These are phyloP conservation scores for Amphiprion clarkii DNA, from an alignment of 2,797 vertebrate species.

Conservation along the genomic window DNA sequence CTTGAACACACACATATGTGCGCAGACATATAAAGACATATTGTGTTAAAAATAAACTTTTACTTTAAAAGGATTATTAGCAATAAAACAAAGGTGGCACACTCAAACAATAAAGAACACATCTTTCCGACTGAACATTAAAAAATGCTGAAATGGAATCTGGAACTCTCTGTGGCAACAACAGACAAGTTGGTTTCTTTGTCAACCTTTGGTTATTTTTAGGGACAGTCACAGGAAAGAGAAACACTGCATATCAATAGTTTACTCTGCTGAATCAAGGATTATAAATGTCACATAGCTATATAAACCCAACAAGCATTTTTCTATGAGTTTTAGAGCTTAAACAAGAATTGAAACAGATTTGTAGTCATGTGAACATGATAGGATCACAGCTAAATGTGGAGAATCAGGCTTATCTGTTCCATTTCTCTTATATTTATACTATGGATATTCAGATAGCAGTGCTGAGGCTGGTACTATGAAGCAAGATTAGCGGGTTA, in stretches of 20 bases:
- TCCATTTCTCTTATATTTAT: not conserved
- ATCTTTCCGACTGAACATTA: conserved; percentile 6
- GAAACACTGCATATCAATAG: conserved; percentile 23
- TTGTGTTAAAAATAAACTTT: not conserved
- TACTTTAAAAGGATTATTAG: no score
- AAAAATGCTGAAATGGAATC: not conserved
- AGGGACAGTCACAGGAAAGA: conserved; percentile 10
- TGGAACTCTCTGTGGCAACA: no score
- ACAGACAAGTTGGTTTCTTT: no score
- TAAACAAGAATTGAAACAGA: no score
- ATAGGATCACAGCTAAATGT: not conserved
- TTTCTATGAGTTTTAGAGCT: no score
- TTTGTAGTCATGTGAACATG: no score
- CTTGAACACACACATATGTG: conserved; percentile 36
- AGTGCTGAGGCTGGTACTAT: no score
- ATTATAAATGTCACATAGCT: no score
- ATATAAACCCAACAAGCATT: no score
- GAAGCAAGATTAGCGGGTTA: no score
- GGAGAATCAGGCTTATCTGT: not conserved
- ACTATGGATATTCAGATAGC: no score
- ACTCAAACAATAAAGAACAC: not conserved
- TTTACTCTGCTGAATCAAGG: not conserved
- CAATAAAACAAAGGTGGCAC: not conserved
- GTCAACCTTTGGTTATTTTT: no score
- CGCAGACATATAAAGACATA: not conserved